Conservation (phyloP, 2,797 vertebrate genomes). For the Simalia tracyae region DNA sequence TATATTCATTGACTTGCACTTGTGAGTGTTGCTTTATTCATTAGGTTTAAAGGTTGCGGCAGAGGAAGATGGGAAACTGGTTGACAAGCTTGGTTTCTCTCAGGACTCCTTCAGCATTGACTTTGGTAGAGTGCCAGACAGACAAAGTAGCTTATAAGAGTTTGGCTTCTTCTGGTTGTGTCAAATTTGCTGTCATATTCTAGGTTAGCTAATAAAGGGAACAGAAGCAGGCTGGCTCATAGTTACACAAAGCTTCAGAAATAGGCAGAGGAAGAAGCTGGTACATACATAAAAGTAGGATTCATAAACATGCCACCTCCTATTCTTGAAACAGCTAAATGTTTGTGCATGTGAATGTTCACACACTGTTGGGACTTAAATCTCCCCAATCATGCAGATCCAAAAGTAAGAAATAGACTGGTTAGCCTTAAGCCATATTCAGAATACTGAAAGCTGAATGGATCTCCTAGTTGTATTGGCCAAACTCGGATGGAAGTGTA, state of each 20-base stretch:
- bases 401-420: neutral
- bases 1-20: neutral
- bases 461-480: neutral
- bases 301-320: neutral
- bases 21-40: neutral
- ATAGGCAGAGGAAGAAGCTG: neutral
- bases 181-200: neutral
- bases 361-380: neutral
- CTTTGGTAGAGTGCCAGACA: neutral
- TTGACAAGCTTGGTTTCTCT: neutral
- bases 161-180: neutral
- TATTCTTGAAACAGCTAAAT: neutral
- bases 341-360: neutral
- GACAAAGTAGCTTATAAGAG: neutral
- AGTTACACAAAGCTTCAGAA: neutral
- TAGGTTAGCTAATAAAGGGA: neutral
- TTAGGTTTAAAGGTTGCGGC: neutral
- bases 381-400: neutral
- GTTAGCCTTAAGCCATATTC: neutral
- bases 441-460: neutral
- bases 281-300: neutral
- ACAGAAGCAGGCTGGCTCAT: neutral
- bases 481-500: neutral
- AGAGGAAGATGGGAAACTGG: neutral
- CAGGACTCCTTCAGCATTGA: neutral